Conservation (phyloP, 2,113 vertebrate species). For the Penelope pileata region DNA sequence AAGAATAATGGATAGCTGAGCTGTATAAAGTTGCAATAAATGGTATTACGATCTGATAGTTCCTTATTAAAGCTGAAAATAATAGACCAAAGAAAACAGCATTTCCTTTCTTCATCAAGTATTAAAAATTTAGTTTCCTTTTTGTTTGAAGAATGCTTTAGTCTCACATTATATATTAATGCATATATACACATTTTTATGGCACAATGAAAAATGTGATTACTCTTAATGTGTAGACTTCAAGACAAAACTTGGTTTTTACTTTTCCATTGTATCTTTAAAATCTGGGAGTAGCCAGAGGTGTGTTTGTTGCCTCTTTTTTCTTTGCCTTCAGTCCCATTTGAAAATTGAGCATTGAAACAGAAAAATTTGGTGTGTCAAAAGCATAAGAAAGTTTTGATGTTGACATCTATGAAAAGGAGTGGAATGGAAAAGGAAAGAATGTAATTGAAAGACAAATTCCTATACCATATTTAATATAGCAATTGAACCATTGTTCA, state of each 20-base stretch:
- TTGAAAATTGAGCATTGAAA: not conserved
- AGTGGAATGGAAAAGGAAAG: not conserved
- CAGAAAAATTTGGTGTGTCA: not conserved
- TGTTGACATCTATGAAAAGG: not conserved
- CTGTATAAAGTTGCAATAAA: not conserved
- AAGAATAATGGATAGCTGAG: not conserved
- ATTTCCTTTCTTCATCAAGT: not conserved
- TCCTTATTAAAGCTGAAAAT: not conserved
- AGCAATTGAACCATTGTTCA: not conserved
- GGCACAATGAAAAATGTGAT: not conserved
- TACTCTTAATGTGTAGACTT: not conserved
- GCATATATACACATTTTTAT: not conserved
- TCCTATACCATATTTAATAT: not conserved
- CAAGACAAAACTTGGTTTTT: not conserved
- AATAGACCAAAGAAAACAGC: not conserved
- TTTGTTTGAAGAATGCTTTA: not conserved
- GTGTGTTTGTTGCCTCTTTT: not conserved
- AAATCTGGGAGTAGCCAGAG: not conserved
- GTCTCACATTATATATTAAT: not conserved
- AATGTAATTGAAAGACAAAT: not conserved
- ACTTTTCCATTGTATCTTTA: not conserved
- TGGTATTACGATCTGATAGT: not conserved
- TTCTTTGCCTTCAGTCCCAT: not conserved
- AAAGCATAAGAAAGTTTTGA: not conserved
- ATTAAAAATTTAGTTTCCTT: not conserved